Conservation (phyloP, 1,140 invertebrate genomes). For the Bombus affinis region DNA sequence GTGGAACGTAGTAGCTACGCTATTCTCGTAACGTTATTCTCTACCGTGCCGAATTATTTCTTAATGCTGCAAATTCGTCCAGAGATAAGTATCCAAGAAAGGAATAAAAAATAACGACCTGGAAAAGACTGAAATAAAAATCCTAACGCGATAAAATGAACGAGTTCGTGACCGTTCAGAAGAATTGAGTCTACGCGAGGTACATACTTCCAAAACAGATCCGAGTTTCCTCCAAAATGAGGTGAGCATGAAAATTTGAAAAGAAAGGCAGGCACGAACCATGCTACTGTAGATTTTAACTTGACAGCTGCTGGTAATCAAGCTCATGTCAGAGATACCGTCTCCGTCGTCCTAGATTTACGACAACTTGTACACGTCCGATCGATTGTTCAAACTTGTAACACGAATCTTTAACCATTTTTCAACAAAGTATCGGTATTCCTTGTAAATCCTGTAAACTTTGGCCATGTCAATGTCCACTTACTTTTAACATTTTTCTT, state of each 20-base stretch:
- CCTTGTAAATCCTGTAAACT: too few species aligned
- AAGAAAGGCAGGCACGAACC: constrained; percentile 23
- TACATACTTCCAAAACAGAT: not conserved
- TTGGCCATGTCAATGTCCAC: too few species aligned
- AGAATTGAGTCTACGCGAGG: not conserved
- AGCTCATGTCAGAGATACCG: constrained; percentile 16
- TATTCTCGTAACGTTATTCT: not conserved
- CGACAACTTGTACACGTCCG: not conserved
- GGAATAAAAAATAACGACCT: not conserved
- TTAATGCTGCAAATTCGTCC: not conserved
- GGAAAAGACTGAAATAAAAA: not conserved
- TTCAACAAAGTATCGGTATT: too few species aligned
- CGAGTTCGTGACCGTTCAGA: not conserved
- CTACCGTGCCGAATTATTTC: not conserved
- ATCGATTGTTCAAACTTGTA: constrained; percentile 7
- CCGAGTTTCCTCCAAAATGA: not conserved
- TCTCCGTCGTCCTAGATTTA: constrained; percentile 19
- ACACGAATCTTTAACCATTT: constrained; percentile 4
- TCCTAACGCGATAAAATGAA: not conserved
- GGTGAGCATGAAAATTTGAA: constrained; percentile 4
- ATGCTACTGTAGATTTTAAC: constrained; percentile 16
- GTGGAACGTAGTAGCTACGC: not conserved
- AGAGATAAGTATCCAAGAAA: not conserved
- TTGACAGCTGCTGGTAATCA: constrained; percentile 9
- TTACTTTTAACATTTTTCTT: too few species aligned